These are phyloP conservation scores for Heterodera filipjevi DNA, from an alignment of 2,888 invertebrate species.

Conservation along the genomic window DNA sequence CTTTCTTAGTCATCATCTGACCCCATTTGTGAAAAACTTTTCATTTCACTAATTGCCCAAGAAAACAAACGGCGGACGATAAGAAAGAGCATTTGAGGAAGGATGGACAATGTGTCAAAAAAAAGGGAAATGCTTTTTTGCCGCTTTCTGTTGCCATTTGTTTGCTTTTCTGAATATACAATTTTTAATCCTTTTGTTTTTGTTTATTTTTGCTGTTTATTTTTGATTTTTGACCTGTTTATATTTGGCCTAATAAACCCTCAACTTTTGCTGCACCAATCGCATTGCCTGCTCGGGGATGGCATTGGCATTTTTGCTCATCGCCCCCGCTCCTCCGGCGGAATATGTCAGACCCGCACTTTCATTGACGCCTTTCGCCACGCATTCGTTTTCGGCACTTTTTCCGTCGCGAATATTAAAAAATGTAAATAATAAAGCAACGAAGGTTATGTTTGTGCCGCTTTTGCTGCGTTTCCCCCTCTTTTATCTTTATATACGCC, in stretches of 20 bases:
- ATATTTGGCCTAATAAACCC: neutral
- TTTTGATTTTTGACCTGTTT: neutral
- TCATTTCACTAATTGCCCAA: no score
- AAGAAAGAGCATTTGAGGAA: no score
- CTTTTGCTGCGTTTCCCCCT: neutral
- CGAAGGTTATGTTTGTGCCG: neutral
- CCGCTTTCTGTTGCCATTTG: no score
- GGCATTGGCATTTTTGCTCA: neutral
- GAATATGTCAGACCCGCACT: neutral
- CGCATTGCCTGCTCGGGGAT: no score
- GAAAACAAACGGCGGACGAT: no score
- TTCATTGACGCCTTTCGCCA: neutral
- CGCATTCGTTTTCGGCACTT: neutral
- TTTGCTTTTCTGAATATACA: neutral
- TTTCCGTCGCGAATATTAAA: neutral
- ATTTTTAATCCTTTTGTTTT: neutral
- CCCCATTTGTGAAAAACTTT: no score
- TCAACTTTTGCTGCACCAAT: neutral
- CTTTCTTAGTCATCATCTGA: no score
- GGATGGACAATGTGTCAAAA: no score
- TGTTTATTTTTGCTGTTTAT: neutral
- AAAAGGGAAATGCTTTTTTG: no score
- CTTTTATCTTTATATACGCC: neutral
- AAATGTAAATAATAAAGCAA: neutral
- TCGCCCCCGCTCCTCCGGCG: neutral